These are phyloP conservation scores for Pithys albifrons DNA, from an alignment of 2,113 vertebrate genomes.

Conservation along the genomic window DNA sequence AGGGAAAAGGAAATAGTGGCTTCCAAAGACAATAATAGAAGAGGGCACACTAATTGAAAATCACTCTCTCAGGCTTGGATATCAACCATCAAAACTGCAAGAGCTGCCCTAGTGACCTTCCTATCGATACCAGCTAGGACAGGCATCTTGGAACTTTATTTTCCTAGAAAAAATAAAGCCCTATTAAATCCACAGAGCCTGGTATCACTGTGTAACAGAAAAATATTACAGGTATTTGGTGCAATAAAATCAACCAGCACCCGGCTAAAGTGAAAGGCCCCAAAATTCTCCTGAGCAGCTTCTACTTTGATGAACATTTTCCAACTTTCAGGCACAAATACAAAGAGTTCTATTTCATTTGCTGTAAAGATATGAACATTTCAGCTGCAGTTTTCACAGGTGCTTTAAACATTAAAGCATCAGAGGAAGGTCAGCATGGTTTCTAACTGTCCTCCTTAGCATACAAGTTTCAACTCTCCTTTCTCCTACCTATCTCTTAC, in stretches of 20 bases:
- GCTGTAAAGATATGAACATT: fast-evolving
- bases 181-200: not conserved
- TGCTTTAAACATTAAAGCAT: not conserved
- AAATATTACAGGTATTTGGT: not conserved
- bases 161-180: not conserved
- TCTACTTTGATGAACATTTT: not conserved
- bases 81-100: not conserved
- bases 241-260: not conserved
- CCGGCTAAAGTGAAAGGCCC: not conserved
- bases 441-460: not conserved
- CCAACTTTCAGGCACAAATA: not conserved
- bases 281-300: not conserved
- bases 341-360: not conserved
- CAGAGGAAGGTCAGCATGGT: not conserved
- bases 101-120: not conserved
- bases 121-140: not conserved
- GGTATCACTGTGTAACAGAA: not conserved
- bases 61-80: not conserved
- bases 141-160: not conserved
- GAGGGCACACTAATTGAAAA: not conserved
- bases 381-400: not conserved
- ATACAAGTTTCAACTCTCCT: not conserved
- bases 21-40: not conserved
- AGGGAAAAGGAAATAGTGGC: not conserved
- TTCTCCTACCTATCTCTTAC: not conserved